These are phyloP conservation scores for Cylas formicarius DNA, from an alignment of 1,140 invertebrate genomes.

Conservation along the genomic window DNA sequence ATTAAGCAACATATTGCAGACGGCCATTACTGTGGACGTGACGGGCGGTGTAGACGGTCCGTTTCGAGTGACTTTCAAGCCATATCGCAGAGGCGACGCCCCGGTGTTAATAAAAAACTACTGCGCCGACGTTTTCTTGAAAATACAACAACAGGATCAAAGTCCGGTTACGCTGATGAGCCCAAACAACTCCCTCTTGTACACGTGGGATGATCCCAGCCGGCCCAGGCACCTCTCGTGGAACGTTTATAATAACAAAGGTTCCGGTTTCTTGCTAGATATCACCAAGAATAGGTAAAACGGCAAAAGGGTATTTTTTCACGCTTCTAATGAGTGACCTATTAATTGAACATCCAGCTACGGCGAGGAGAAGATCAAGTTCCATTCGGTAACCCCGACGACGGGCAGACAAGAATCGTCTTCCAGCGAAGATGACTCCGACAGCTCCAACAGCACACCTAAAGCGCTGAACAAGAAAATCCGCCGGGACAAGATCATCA, in stretches of 20 bases:
- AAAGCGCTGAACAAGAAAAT: slow-evolving; percentile 43
- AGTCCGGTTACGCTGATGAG: slow-evolving; percentile 67
- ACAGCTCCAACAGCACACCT: slow-evolving; percentile 44
- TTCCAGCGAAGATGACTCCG: slow-evolving; percentile 49
- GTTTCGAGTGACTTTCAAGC: slow-evolving; percentile 62
- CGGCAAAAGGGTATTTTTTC: neutral
- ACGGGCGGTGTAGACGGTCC: slow-evolving; percentile 63
- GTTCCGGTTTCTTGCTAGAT: slow-evolving; percentile 60
- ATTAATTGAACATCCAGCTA: slow-evolving; percentile 49
- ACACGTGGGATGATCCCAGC: slow-evolving; percentile 81
- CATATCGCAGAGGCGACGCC: slow-evolving; percentile 63
- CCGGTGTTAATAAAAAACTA: slow-evolving; percentile 74
- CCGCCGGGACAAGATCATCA: slow-evolving; percentile 53
- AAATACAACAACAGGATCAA: slow-evolving; percentile 67
- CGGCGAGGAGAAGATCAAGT: slow-evolving; percentile 61
- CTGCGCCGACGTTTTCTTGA: slow-evolving; percentile 73
- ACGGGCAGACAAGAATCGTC: slow-evolving; percentile 36
- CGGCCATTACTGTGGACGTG: slow-evolving; percentile 66
- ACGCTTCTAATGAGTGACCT: neutral
- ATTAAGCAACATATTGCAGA: slow-evolving; percentile 45
- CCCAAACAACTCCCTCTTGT: slow-evolving; percentile 69
- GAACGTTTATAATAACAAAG: slow-evolving; percentile 78
- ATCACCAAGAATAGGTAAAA: slow-evolving; percentile 60
- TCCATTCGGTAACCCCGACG: slow-evolving; percentile 53
- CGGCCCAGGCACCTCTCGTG: slow-evolving; percentile 64